Base-by-base conservation (phyloP, 2,888 invertebrate species). In the Pollenia angustigena region DNA sequence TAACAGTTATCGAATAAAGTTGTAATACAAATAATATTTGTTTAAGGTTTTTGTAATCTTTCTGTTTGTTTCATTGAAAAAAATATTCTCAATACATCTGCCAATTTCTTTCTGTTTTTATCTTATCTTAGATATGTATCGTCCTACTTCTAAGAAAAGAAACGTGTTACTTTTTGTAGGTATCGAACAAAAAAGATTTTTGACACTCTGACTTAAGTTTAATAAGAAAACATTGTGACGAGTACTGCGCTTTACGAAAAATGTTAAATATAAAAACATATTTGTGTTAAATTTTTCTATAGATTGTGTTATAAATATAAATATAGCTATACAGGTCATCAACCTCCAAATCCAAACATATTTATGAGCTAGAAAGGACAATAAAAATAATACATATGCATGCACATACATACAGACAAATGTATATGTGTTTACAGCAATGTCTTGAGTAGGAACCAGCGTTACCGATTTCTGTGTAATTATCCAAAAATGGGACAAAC, bases 111-210 rank as follows among this genome's bases (percentile, higher is more conserved):
- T 16, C 8, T 16, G 18, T 52, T 12, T 58, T 58, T 14, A 42
- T 60, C 62, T 69, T 40, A 44, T 71, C 14, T 54, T 14, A 42
- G 8, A 16, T 42, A 64, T 64, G 76, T 44, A 68, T 71, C 75
- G 84, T 80, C 68, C 84, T 69, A 79, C 10, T 60, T 46, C 40
- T 52, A 69, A 16, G 60, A n/a, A 81, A 64, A 60, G 52, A 71
- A 71, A 72, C 50, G 71, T 78, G 83, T 78, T 52, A 72, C 56
- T 32, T 52, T 62, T 62, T 44, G 4, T 10, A 64, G 54, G 71
- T 80, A 71, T 40, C 79, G 60, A 71, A 50, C 60, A 46, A 62
- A 40, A 60, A 46, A 50, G n/a, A 69, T 54, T 42, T 23, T 71
- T 54, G 44, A 54, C 71, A 54, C 11, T 54, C 52, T 68, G 40